Conservation (phyloP, 2,113 vertebrate species). For the Python bivittatus region DNA sequence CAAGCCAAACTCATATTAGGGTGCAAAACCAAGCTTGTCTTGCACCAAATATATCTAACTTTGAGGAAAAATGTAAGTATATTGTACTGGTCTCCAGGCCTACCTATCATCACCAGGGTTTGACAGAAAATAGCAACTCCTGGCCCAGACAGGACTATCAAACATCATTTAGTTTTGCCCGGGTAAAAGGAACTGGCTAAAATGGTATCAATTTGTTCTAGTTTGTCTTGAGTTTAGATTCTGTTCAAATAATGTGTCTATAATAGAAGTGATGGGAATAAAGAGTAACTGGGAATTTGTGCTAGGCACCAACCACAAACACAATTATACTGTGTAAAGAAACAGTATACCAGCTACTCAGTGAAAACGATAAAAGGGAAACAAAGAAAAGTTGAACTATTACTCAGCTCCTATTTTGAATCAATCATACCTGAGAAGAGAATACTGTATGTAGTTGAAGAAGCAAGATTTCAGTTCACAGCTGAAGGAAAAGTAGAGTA, state of each 20-base stretch:
- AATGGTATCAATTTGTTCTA: neutral
- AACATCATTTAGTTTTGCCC: neutral
- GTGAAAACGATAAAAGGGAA: neutral
- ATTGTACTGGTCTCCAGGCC: neutral
- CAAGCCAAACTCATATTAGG: neutral
- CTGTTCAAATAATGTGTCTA: neutral
- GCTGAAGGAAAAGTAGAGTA: neutral
- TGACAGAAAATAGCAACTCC: neutral
- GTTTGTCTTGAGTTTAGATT: neutral
- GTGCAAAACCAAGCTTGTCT: neutral
- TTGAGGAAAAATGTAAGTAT: neutral
- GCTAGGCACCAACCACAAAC: neutral
- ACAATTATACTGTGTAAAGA: neutral
- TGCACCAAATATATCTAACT: neutral
- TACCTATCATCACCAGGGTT: neutral
- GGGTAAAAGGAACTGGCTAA: neutral
- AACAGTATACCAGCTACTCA: neutral
- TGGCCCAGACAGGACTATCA: neutral
- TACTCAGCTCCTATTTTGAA: neutral
- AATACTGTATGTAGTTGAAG: neutral
- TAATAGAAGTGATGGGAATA: neutral
- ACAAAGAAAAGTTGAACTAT: neutral
- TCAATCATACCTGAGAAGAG: neutral
- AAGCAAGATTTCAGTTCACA: neutral
- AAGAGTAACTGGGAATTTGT: neutral